Percentiles rank a stretch among this genome's conserved stretches.
phyloP scores from a whole-genome alignment of 2,113 vertebrate species.

The western clawed frog (Xenopus tropicalis) region DNA sequence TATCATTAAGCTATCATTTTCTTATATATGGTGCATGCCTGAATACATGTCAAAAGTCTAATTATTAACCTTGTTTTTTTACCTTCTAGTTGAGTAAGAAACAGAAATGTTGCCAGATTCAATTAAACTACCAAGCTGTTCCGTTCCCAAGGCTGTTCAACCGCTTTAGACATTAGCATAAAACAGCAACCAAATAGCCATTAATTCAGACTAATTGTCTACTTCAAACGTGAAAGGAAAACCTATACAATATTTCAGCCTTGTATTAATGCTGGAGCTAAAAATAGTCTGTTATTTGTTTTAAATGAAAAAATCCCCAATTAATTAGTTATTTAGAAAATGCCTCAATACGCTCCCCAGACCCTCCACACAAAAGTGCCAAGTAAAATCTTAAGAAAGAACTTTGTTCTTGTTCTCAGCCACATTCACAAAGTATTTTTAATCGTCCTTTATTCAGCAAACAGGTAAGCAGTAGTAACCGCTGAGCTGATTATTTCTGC shows the following conservation, averaged over 20 bases:
- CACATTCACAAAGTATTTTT: slow-evolving; percentile 48
- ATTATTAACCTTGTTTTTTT: slow-evolving; percentile 61
- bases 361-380: slow-evolving; percentile 52
- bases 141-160: slow-evolving; percentile 60
- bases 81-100: slow-evolving; percentile 59
- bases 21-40: not conserved
- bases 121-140: slow-evolving; percentile 63
- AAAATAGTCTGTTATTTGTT: slow-evolving; percentile 57
- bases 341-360: slow-evolving; percentile 51
- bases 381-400: slow-evolving; percentile 52
- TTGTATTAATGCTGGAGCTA: slow-evolving; percentile 51
- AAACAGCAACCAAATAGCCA: slow-evolving; percentile 57
- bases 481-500: slow-evolving; percentile 49
- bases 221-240: slow-evolving; percentile 59
- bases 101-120: slow-evolving; percentile 59
- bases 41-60: not conserved
- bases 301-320: slow-evolving; percentile 60
- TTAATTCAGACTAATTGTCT: slow-evolving; percentile 61
- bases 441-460: slow-evolving; percentile 53
- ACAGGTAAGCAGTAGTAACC: slow-evolving; percentile 58
- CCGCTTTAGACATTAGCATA: slow-evolving; percentile 56
- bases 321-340: slow-evolving; percentile 64
- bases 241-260: slow-evolving; percentile 65
- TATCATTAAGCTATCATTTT: not conserved
- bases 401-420: slow-evolving; percentile 48